These are phyloP conservation scores for Plumapathes pennacea DNA, from an alignment of 92 coral and sea anemone genomes.

Conservation along the genomic window DNA sequence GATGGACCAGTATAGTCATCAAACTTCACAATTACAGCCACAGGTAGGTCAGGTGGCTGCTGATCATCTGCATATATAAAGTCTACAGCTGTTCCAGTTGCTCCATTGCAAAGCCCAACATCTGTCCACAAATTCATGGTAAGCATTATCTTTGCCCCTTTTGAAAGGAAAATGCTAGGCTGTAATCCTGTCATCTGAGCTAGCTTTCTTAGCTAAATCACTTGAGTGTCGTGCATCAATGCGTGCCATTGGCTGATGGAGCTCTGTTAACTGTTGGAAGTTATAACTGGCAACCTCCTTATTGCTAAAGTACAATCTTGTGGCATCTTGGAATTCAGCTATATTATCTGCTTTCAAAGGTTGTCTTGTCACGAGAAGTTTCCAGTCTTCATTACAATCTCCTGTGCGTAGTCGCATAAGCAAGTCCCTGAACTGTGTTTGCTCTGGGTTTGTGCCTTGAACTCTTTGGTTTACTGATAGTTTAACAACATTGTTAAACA, in stretches of 20 bases:
- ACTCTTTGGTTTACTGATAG: slow-evolving; percentile 13
- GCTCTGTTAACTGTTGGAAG: slow-evolving; percentile 6
- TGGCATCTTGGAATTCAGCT: slow-evolving; percentile 14
- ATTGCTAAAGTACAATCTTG: slow-evolving; percentile 15
- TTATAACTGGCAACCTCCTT: slow-evolving; percentile 19
- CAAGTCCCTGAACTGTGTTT: slow-evolving; percentile 15
- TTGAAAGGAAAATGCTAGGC: slow-evolving; percentile 36
- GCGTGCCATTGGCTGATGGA: slow-evolving; percentile 18
- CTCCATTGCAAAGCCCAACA: slow-evolving; percentile 55
- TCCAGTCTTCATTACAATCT: slow-evolving; percentile 25
- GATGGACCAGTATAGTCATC: slow-evolving; percentile 52
- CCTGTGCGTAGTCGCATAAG: slow-evolving; percentile 16
- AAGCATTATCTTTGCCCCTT: slow-evolving; percentile 46
- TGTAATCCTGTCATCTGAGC: slow-evolving; percentile 35
- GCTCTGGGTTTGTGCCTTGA: slow-evolving; percentile 10
- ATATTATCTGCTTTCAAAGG: slow-evolving; percentile 3
- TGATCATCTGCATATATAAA: slow-evolving; percentile 45
- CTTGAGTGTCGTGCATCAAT: slow-evolving; percentile 12
- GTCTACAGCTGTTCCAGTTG: slow-evolving; percentile 48
- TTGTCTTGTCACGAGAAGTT: slow-evolving; percentile 19
- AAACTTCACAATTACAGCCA: slow-evolving; percentile 54
- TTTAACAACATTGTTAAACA: slow-evolving; percentile 5
- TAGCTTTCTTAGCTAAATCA: slow-evolving; percentile 26
- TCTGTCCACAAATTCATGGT: slow-evolving; percentile 59
- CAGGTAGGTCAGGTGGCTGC: slow-evolving; percentile 42